Evolutionary conservation across 2,797 vertebrate species (phyloP).

Genomic region (Erpetoichthys calabaricus): DNA sequence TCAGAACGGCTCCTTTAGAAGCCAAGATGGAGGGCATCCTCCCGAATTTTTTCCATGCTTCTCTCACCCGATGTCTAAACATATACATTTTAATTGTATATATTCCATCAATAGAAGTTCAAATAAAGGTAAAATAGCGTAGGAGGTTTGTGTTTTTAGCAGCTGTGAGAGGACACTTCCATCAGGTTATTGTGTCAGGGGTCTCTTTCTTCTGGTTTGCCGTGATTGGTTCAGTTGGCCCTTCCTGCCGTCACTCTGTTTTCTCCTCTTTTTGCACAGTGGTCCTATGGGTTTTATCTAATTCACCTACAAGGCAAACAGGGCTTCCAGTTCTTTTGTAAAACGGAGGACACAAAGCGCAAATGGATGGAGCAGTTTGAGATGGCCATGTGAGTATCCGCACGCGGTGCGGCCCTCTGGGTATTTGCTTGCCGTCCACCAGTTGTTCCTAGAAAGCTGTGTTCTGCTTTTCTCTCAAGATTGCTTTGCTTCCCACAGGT

Average conservation of each 20-base stretch:
- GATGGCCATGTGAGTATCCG: conserved; percentile 84
- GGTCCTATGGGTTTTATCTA: conserved; percentile 95
- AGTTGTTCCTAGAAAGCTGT: not conserved
- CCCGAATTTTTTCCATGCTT: too few species aligned
- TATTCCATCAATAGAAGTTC: too few species aligned
- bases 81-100: too few species aligned
- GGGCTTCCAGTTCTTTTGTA: conserved; percentile 97
- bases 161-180: too few species aligned
- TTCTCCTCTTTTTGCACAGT: conserved; percentile 42
- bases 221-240: rapidly evolving
- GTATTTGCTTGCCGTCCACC: not conserved
- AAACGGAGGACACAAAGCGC: conserved; percentile 94
- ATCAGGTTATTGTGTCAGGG: too few species aligned
- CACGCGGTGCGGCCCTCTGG: too few species aligned
- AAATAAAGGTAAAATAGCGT: too few species aligned
- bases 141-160: too few species aligned
- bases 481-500: conserved; percentile 42
- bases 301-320: conserved; percentile 94
- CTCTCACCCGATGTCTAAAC: too few species aligned
- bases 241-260: rapidly evolving
- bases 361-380: conserved; percentile 99
- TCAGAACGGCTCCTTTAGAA: too few species aligned
- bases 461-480: not conserved
- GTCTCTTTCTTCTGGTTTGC: too few species aligned
- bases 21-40: too few species aligned